A percentile compares a stretch with the other conserved stretches of the same genome.
Conservation (phyloP, 1,140 invertebrate genomes). For the Psilanteris sp. region DNA sequence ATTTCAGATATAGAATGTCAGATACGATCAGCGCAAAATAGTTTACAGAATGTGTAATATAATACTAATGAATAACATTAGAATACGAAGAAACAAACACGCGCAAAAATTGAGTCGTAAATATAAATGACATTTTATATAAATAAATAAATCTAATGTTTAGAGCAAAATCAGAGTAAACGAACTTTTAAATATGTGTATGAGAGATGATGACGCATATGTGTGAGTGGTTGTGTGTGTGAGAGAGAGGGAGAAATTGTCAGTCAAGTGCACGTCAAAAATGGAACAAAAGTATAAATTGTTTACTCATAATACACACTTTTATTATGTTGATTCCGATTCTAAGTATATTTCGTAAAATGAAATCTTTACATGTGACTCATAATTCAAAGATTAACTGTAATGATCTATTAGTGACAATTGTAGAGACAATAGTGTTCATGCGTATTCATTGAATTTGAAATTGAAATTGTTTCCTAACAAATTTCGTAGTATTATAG, state of each 20-base stretch:
- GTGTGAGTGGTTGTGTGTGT: too few species aligned
- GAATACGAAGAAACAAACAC: constrained; percentile 35
- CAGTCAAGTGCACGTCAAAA: constrained; percentile 3
- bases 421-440: constrained; percentile 71
- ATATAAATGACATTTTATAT: constrained; percentile 43
- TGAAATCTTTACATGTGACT: constrained; percentile 57
- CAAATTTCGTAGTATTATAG: constrained; percentile 44
- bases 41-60: constrained; percentile 2
- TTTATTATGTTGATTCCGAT: constrained; percentile 45
- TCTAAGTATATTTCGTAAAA: constrained; percentile 50
- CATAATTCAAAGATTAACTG: constrained; percentile 51
- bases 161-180: too few species aligned
- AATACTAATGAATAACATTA: constrained; percentile 5
- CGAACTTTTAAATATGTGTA: too few species aligned
- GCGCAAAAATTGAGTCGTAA: constrained; percentile 22
- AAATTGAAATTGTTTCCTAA: constrained; percentile 55
- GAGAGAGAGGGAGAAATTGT: too few species aligned
- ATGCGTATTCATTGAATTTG: constrained; percentile 60
- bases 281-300: constrained; percentile 31
- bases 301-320: constrained; percentile 42
- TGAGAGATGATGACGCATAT: constrained; percentile 7
- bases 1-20: not conserved
- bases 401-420: constrained; percentile 66
- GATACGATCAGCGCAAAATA: not conserved
- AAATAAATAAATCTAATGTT: constrained; percentile 18